These are phyloP conservation scores for Notothenia coriiceps DNA, from an alignment of 2,113 vertebrate species.

Conservation along the genomic window DNA sequence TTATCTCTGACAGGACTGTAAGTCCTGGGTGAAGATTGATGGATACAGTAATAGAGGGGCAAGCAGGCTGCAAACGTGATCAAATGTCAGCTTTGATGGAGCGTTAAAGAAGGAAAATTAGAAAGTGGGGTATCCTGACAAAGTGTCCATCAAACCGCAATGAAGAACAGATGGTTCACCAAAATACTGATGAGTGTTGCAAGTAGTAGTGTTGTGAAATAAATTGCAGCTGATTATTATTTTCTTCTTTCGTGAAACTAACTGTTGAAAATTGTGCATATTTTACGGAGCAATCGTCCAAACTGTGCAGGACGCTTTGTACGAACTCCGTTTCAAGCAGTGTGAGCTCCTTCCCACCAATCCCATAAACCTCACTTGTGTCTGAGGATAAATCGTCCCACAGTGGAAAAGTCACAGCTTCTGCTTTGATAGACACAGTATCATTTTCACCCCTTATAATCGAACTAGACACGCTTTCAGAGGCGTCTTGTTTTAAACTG, in stretches of 20 bases:
- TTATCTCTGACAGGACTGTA: background rate
- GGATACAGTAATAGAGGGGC: background rate
- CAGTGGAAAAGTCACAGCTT: background rate
- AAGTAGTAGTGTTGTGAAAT: background rate
- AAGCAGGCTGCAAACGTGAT: background rate
- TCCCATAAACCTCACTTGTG: background rate
- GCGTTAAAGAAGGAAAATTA: background rate
- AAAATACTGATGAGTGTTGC: background rate
- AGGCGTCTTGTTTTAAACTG: conserved; percentile 6
- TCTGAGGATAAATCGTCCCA: background rate
- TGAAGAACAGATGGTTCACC: background rate
- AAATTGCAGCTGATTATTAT: background rate
- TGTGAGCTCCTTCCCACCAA: background rate
- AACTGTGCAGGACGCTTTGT: too few species aligned
- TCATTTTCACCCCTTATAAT: background rate
- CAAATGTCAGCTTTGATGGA: background rate
- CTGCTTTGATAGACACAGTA: conserved; percentile 5
- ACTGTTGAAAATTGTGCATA: background rate
- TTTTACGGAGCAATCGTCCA: too few species aligned
- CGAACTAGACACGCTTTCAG: conserved; percentile 3
- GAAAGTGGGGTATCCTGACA: background rate
- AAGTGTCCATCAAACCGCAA: background rate
- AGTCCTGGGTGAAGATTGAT: background rate
- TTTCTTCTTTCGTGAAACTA: background rate
- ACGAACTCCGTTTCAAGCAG: too few species aligned